Conservation (phyloP, 2,113 vertebrate species). For the Trematocara marginatum region DNA sequence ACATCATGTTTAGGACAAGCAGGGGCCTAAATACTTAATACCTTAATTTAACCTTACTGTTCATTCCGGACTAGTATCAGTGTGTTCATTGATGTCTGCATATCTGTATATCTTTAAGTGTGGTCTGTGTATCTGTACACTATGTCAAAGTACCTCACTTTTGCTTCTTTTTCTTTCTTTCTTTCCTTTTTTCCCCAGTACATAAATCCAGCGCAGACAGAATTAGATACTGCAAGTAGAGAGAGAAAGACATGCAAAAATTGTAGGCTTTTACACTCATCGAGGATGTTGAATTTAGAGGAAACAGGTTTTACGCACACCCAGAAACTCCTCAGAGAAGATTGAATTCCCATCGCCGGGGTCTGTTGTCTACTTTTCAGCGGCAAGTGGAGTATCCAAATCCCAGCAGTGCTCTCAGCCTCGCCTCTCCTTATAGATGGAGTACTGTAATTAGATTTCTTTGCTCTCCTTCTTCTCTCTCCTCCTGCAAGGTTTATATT, state of each 20-base stretch:
- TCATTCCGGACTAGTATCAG: neutral
- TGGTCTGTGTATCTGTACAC: neutral
- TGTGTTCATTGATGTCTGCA: neutral
- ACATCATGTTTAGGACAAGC: neutral
- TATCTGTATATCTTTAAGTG: neutral
- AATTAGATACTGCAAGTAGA: neutral
- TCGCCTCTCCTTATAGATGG: conserved; percentile 28
- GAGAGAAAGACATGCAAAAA: neutral
- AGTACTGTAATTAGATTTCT: conserved; percentile 54
- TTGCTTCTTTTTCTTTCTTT: neutral
- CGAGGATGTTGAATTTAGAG: conserved; percentile 1
- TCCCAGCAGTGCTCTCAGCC: conserved; percentile 44
- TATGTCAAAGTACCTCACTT: neutral
- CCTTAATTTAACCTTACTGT: neutral
- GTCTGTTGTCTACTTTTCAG: neutral
- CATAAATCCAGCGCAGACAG: neutral
- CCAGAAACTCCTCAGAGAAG: conserved; percentile 1
- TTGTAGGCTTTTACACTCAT: neutral
- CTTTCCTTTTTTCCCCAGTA: neutral
- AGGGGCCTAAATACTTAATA: neutral
- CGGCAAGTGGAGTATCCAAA: conserved; percentile 16
- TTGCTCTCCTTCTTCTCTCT: neutral
- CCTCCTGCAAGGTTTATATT: conserved; percentile 14
- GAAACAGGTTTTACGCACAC: neutral
- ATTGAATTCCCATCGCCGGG: neutral